phyloP scores from a whole-genome alignment of 1,140 invertebrate genomes.

The Drosophila eugracilis region DNA sequence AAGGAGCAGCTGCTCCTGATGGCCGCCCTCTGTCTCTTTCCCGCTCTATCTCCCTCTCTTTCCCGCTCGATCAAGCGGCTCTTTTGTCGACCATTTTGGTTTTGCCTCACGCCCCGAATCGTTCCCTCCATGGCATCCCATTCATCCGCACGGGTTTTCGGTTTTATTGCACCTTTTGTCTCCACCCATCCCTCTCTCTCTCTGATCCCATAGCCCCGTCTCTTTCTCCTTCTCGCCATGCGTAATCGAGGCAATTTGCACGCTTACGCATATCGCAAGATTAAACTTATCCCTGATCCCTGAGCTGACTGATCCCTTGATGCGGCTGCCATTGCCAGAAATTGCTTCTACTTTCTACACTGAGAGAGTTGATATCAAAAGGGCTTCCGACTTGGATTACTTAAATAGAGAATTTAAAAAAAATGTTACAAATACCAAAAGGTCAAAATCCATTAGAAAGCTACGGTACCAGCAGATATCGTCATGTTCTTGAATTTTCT shows the following conservation, averaged over 20 bases:
- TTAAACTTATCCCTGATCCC: conserved; percentile 72
- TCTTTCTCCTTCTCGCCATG: conserved; percentile 23
- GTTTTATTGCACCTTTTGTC: conserved; percentile 82
- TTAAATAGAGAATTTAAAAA: neutral
- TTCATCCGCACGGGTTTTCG: conserved; percentile 50
- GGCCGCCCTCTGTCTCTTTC: neutral
- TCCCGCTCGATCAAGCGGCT: conserved; percentile 7
- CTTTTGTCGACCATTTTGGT: conserved; percentile 64
- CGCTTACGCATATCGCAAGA: conserved; percentile 81
- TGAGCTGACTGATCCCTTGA: conserved; percentile 62
- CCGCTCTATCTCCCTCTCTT: neutral
- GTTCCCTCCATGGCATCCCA: conserved; percentile 35
- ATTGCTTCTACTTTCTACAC: conserved; percentile 18
- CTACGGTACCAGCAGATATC: too few relatives aligned
- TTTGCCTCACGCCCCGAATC: conserved; percentile 69
- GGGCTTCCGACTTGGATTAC: neutral
- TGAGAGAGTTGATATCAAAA: neutral
- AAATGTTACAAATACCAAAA: too few relatives aligned
- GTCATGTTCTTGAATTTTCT: too few relatives aligned
- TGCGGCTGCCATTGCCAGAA: conserved; percentile 35
- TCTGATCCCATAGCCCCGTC: conserved; percentile 30
- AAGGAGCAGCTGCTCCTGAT: conserved; percentile 38
- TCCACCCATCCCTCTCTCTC: conserved; percentile 7
- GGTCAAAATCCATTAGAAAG: too few relatives aligned
- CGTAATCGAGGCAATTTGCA: conserved; percentile 80